Percentiles rank a stretch among this genome's conserved stretches.
phyloP scores from a whole-genome alignment of 2,888 invertebrate genomes.

The Noctua janthe region DNA sequence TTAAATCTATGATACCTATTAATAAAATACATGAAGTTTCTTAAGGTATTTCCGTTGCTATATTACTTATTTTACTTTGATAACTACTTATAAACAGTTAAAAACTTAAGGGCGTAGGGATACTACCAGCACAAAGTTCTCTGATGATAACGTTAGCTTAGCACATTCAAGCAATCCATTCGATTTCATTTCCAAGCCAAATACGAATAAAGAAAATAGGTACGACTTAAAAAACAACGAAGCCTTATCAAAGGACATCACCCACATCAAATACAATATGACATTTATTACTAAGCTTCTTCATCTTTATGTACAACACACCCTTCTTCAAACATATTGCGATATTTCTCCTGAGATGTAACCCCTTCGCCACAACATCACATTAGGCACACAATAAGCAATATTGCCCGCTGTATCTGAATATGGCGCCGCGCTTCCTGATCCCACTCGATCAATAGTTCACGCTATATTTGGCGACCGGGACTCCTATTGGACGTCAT shows the following conservation, averaged over 20 bases:
- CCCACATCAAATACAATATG: constrained; percentile 2
- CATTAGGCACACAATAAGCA: constrained; percentile 40
- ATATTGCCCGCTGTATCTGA: constrained; percentile 38
- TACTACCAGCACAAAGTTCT: background rate
- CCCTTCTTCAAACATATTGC: constrained; percentile 26
- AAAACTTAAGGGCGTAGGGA: background rate
- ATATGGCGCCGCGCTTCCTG: constrained; percentile 29
- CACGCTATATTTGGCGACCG: constrained; percentile 50
- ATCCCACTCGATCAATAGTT: constrained; percentile 58
- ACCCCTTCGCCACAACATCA: constrained; percentile 17
- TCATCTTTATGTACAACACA: constrained; percentile 4
- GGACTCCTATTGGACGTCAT: constrained; percentile 29
- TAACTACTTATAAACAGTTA: background rate
- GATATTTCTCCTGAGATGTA: constrained; percentile 31
- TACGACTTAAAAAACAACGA: background rate
- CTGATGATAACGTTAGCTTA: background rate
- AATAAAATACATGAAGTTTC: background rate
- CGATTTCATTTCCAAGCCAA: background rate
- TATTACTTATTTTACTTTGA: background rate
- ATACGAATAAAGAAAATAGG: constrained; percentile 1
- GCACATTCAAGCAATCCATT: background rate
- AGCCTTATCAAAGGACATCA: background rate
- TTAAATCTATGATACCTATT: background rate
- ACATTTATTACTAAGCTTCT: constrained; percentile 15
- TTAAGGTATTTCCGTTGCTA: background rate